These are phyloP conservation scores for Heliconius charithonia DNA, from an alignment of 2,888 invertebrate genomes.

Conservation along the genomic window DNA sequence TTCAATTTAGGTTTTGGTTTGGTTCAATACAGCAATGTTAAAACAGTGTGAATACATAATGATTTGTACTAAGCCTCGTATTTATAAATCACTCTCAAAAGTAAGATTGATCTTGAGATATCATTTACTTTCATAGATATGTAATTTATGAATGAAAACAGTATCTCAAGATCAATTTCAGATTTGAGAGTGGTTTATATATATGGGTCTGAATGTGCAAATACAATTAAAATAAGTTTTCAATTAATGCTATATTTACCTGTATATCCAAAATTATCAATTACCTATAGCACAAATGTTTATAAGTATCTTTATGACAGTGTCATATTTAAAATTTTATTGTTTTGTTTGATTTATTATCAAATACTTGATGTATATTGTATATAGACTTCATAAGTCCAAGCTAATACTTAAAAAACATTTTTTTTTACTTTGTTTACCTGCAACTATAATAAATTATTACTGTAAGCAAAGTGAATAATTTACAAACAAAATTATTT, in stretches of 20 bases:
- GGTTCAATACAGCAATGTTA: not conserved
- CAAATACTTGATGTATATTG: no score
- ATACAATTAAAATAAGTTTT: not conserved
- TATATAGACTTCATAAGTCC: not conserved
- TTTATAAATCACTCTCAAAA: no score
- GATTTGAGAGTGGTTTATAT: no score
- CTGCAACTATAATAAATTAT: not conserved
- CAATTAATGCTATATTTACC: not conserved
- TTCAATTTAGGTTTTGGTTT: not conserved
- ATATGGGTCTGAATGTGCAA: no score
- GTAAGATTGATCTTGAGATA: no score
- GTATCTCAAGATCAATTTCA: no score
- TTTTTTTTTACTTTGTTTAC: not conserved
- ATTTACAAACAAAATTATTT: no score
- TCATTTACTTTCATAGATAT: no score
- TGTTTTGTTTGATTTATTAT: no score
- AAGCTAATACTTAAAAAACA: not conserved
- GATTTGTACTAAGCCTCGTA: no score
- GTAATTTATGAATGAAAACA: no score
- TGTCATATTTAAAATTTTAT: not conserved
- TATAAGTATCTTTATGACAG: not conserved
- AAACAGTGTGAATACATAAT: not conserved
- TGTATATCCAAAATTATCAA: not conserved
- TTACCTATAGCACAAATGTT: slow-evolving; percentile 5
- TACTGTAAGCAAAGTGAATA: not conserved